Conservation (phyloP, 2,888 invertebrate species). For the Actias luna region DNA sequence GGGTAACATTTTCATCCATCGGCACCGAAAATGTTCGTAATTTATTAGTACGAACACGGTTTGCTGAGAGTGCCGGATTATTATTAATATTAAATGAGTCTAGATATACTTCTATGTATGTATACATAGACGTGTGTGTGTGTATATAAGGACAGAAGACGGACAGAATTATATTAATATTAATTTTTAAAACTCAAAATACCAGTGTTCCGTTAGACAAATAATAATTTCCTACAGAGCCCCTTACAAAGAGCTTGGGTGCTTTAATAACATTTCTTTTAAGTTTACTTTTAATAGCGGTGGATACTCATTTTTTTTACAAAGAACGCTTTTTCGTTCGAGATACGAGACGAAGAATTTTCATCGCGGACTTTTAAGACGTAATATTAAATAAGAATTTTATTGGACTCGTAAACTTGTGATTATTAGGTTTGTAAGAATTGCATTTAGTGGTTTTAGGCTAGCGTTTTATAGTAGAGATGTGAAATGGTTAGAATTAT, state of each 20-base stretch:
- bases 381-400: not conserved
- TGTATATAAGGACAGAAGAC: too few relatives aligned
- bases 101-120: too few relatives aligned
- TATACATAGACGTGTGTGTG: too few relatives aligned
- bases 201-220: not conserved
- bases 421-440: not conserved
- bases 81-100: too few relatives aligned
- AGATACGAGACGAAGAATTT: conserved; percentile 2
- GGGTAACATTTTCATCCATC: too few relatives aligned
- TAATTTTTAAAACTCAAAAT: not conserved
- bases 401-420: not conserved
- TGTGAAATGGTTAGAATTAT: too few relatives aligned
- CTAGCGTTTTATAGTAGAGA: too few relatives aligned
- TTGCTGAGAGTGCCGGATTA: too few relatives aligned
- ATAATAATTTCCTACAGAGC: not conserved
- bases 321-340: not conserved
- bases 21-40: too few relatives aligned
- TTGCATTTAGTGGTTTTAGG: not conserved
- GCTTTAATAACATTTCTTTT: conserved; percentile 6
- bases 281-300: conserved; percentile 4
- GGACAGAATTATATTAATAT: not conserved
- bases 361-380: not conserved
- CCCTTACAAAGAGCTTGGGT: conserved; percentile 18
- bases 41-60: too few relatives aligned
- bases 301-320: not conserved